Evolutionary conservation across 2,797 vertebrate species (phyloP).

Genomic region (Orientallactaga sibirica): DNA sequence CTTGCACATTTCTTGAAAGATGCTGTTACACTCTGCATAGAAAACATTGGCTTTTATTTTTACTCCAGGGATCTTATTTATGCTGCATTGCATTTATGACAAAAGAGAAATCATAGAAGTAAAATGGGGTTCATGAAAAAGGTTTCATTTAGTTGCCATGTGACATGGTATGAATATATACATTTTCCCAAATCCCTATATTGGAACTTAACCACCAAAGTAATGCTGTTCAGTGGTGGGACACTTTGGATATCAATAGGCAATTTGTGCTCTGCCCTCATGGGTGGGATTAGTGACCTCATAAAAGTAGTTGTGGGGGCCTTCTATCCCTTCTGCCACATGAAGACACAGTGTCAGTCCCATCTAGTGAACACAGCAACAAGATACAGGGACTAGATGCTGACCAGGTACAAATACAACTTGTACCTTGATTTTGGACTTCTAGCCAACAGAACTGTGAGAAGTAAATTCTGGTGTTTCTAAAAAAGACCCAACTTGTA

Average conservation of each 20-base stretch:
- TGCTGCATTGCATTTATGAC: neutral
- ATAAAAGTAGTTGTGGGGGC: neutral
- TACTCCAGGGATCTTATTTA: neutral
- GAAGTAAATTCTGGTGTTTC: neutral
- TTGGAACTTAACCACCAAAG: neutral
- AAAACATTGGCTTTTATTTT: constrained; percentile 14
- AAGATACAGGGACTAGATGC: neutral
- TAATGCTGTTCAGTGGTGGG: neutral
- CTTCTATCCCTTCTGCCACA: neutral
- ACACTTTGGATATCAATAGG: neutral
- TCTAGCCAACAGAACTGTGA: neutral
- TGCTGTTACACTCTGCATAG: neutral
- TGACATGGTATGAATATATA: neutral
- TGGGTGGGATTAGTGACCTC: neutral
- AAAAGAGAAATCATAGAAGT: neutral
- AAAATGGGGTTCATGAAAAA: neutral
- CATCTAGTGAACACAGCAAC: neutral
- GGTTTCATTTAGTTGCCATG: neutral
- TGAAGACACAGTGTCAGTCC: neutral
- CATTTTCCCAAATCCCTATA: neutral
- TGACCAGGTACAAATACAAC: neutral
- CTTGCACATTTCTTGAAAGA: neutral
- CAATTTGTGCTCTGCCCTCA: neutral
- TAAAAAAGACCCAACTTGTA: neutral
- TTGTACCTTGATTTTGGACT: neutral